These are phyloP conservation scores for Cheilosia variabilis DNA, from an alignment of 2,888 invertebrate genomes.

Conservation along the genomic window DNA sequence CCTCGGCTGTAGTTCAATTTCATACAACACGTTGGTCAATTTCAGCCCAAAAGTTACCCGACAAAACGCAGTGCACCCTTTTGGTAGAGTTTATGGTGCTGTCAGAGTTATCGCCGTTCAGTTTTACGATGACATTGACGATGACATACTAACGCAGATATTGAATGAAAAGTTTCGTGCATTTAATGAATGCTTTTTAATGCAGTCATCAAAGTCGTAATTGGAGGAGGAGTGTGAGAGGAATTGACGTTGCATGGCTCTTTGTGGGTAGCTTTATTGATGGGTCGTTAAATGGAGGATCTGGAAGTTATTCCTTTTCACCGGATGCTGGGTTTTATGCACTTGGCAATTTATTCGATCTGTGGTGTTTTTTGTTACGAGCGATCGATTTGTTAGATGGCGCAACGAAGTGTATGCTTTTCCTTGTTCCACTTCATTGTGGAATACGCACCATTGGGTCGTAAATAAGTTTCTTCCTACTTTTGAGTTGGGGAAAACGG, in stretches of 20 bases:
- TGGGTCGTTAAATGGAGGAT: conserved; percentile 4
- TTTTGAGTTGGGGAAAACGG: too few species aligned
- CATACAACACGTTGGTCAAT: conserved; percentile 21
- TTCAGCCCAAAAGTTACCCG: not conserved
- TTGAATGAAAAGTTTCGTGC: conserved; percentile 40
- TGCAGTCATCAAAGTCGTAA: not conserved
- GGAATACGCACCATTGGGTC: too few species aligned
- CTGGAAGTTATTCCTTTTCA: not conserved
- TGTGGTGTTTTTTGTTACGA: not conserved
- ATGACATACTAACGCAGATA: conserved; percentile 47
- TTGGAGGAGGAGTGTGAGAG: not conserved
- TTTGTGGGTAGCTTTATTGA: not conserved
- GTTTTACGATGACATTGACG: conserved; percentile 25
- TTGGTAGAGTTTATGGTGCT: conserved; percentile 32
- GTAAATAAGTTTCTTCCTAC: not conserved
- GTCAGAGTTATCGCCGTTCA: conserved; percentile 38
- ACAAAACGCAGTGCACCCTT: not conserved
- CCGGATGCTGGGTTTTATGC: not conserved
- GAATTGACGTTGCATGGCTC: not conserved
- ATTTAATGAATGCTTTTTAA: conserved; percentile 27
- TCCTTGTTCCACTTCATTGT: too few species aligned
- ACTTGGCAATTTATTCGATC: too few species aligned
- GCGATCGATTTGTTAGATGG: not conserved
- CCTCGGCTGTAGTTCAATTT: conserved; percentile 1
- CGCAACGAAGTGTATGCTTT: not conserved